phyloP scores from a whole-genome alignment of 1,140 invertebrate genomes.

The Holotrichia oblita region DNA sequence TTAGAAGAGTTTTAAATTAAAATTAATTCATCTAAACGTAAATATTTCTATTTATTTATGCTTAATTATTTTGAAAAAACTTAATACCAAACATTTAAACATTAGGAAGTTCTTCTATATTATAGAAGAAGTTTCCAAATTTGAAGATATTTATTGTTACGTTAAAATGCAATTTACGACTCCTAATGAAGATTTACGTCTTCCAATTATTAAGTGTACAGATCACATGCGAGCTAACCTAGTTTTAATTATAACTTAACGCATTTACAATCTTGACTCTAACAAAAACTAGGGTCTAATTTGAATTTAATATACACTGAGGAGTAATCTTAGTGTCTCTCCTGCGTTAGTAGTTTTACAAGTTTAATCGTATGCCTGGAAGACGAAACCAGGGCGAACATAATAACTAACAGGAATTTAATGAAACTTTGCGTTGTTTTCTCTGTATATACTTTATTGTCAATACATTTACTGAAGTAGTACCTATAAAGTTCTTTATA shows the following conservation, averaged over 20 bases:
- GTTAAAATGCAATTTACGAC: neutral
- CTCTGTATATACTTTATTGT: too few species aligned
- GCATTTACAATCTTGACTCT: neutral
- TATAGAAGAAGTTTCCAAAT: too few species aligned
- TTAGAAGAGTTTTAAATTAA: too few species aligned
- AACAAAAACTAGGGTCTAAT: neutral
- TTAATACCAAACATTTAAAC: too few species aligned
- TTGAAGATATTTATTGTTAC: too few species aligned
- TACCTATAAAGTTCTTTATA: too few species aligned
- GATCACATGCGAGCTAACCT: neutral
- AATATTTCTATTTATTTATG: too few species aligned
- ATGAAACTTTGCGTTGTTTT: neutral
- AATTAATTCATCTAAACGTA: too few species aligned
- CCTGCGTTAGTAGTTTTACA: neutral
- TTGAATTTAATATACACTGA: constrained; percentile 10
- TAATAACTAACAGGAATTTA: constrained; percentile 1
- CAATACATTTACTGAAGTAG: too few species aligned
- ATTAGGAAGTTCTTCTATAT: too few species aligned
- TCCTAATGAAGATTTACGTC: neutral
- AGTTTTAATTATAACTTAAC: constrained; percentile 21
- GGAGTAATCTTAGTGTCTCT: neutral
- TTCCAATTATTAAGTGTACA: neutral
- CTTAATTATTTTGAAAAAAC: too few species aligned
- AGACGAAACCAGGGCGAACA: neutral
- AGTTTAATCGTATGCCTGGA: neutral